These are phyloP conservation scores for Rhabdomys pumilio DNA, from an alignment of 2,797 vertebrate genomes.

Conservation along the genomic window DNA sequence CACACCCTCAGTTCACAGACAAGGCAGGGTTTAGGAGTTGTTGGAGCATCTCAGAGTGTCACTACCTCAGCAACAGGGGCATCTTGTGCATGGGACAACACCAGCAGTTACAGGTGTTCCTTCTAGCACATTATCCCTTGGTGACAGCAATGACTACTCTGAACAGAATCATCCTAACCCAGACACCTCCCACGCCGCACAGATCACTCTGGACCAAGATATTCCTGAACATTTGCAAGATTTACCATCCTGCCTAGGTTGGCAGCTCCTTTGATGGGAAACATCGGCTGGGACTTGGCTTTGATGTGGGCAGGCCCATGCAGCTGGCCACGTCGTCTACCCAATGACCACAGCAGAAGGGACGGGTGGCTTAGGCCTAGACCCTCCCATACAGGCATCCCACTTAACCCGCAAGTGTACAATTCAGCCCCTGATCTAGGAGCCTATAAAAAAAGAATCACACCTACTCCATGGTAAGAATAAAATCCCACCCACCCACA, in stretches of 20 bases:
- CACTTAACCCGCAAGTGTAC: background rate
- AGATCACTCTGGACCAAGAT: constrained; percentile 12
- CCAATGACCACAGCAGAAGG: background rate
- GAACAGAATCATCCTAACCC: background rate
- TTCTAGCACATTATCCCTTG: background rate
- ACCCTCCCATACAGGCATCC: background rate
- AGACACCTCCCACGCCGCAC: background rate
- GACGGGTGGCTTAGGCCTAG: background rate
- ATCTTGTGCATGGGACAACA: background rate
- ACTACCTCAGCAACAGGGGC: background rate
- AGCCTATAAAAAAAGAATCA: constrained; percentile 13
- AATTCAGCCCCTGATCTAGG: constrained; percentile 55
- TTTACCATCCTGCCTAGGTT: background rate
- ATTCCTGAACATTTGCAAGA: background rate
- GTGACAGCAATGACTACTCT: background rate
- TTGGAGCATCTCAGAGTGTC: background rate
- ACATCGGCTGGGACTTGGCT: background rate
- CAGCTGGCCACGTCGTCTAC: background rate
- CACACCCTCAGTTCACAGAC: background rate
- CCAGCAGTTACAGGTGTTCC: background rate
- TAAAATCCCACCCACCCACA: constrained; percentile 74
- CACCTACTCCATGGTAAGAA: constrained; percentile 78
- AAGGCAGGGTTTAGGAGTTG: background rate
- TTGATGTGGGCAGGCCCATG: background rate
- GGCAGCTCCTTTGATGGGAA: background rate